Base-by-base conservation (phyloP, 2,888 invertebrate genomes). In the Apodemia zela region DNA sequence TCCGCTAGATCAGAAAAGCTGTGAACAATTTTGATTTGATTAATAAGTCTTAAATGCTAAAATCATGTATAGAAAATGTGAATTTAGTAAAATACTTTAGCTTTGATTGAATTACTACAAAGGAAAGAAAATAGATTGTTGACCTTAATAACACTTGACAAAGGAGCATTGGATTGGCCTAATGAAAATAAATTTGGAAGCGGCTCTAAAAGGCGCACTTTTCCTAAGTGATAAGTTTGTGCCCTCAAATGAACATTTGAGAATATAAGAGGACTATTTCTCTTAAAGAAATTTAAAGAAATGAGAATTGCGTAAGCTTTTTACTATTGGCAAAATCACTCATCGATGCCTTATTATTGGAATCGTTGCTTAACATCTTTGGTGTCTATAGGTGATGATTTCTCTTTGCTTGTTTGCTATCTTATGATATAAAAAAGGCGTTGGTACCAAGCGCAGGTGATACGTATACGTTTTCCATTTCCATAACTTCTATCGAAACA, bases 111-210 rank as follows among this genome's bases (percentile, higher is more conserved):
- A 47, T 47, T 25, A 54, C 54, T 8, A 29, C 54, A 21, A 57
- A 15, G 29, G 54, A 57, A 57, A 54, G 54, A 54, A 25, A 57
- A 57, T 57, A 57, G 54, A 25, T 29, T 8, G 25, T 57, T 57
- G 54, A 57, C 54, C 54, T 57, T 57, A 57, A 57, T 57, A 57
- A 25, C 15, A 15, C 25, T 57, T 57, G 54, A 25, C 29, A 29
- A 15, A 29, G 15, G 15, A 57, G 25, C 25, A 29, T 15, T 57
- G 25, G 25, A 25, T n/a, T n/a, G n/a, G n/a, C n/a, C 13, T 29
- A 57, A 57, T 57, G 54, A 57, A 57, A 57, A 57, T 57, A 57
- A 25, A 57, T 29, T 57, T 15, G 15, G 2, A 15, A 57, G n/a
- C 25, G 13, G 25, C 54, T 15, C 6, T 13, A 57, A 47, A 47